These are phyloP conservation scores for Galendromus occidentalis DNA, from an alignment of 1,140 invertebrate genomes.

Conservation along the genomic window DNA sequence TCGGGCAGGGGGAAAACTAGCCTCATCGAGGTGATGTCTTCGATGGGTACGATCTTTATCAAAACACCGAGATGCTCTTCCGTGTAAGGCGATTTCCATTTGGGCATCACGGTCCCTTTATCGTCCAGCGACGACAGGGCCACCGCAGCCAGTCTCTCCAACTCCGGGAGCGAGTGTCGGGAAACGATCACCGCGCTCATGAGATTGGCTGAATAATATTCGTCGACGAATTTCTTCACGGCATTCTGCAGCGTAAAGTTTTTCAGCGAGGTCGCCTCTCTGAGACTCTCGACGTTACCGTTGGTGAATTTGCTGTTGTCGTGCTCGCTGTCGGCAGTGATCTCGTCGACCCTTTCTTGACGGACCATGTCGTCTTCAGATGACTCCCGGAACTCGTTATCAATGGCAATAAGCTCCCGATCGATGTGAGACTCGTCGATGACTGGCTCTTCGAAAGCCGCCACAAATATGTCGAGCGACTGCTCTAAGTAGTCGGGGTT, in stretches of 20 bases:
- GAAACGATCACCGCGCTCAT: constrained; percentile 1
- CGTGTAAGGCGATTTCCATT: neutral
- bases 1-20: constrained; percentile 6
- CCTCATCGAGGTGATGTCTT: neutral
- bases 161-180: neutral
- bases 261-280: neutral
- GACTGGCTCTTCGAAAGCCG: constrained; percentile 57
- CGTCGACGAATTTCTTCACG: neutral
- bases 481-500: neutral
- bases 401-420: constrained; percentile 78
- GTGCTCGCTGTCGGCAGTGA: constrained; percentile 50
- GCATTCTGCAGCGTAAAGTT: neutral
- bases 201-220: neutral
- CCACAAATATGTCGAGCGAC: constrained; percentile 15
- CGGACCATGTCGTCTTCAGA: constrained; percentile 69
- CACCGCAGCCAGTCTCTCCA: neutral
- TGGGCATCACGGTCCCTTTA: neutral
- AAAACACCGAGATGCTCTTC: neutral
- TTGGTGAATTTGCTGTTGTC: constrained; percentile 77
- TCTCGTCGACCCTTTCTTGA: constrained; percentile 63
- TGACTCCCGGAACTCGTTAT: constrained; percentile 92
- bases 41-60: constrained; percentile 1
- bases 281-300: constrained; percentile 31
- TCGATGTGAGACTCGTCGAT: constrained; percentile 76
- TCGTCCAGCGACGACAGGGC: neutral